Evolutionary conservation across 2,113 vertebrate genomes (phyloP), one percentile per base, ranked within the genome.

Genomic region (Cephalopholis sonnerati): DNA sequence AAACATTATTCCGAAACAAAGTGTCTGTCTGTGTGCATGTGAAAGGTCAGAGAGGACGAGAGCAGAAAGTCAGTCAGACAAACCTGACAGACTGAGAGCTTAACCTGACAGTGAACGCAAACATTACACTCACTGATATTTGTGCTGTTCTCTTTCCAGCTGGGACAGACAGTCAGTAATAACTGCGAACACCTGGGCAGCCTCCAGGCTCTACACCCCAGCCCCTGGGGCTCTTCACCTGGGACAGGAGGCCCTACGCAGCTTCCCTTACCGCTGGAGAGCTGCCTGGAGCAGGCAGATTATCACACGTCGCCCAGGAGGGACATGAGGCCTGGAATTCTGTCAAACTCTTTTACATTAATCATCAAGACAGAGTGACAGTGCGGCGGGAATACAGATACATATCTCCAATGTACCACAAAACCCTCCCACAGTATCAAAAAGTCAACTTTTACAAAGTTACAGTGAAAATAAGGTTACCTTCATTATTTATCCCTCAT

Each of bases 221-320:
- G 57, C 79, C 93, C 94, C 93, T 85, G 91, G 89, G 92, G 95
- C 91, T 85, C 86, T 93, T 94, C 94, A 95, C 94, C 93, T 95
- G 94, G 93, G 93, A 95, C 81, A 82, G 83, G 82, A 86, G 85
- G 77, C 81, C 77, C 79, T 48, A 27, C 4, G 58, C 72, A 54
- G 78, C 80, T 81, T 90, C 79, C 82, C 76, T 80, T 74, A 75
- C 84, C 11, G 82, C 86, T 87, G 51, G 18, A 89, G 86, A 93
- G 88, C 75, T 85, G 90, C 91, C 89, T 82, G 44, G 61, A 89
- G 90, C 89, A 78, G 75, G 65, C 79, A 86, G 86, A 93, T 94
- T 93, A 93, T 91, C 92, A 82, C 84, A 87, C 57, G 61, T 89
- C 24, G 69, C 92, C 93, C 93, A 87, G 81, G 82, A 94, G 95